Evolutionary conservation across 37 sponge, comb jelly and placozoan species (phyloP), one percentile per base, ranked within the genome.

Genomic region (Hexactinellida sp.): DNA sequence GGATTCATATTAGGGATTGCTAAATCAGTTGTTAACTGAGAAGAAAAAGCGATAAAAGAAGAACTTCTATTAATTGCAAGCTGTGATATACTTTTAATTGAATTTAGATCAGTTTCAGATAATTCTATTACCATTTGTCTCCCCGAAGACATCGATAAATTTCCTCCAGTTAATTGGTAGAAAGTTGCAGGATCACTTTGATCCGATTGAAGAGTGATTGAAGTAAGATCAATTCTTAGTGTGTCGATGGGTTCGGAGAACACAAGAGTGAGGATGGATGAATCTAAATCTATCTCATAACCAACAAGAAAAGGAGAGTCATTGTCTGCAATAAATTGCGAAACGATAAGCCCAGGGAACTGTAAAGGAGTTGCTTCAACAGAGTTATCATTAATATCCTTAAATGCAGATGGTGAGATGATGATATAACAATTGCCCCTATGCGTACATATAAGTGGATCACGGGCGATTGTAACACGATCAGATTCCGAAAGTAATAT

Each of bases 201-300:
- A 25, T 0, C 39, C 1, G 82, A 84, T 38, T 87, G 89, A 19
- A 94, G 38, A 82, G 88, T 47, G 52, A 94, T 84, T 38, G 88
- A 92, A 38, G 86, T 38, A 35, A 86, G 85, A 13, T 90, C 38
- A 37, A 94, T 83, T 0, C 82, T 54, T 24, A 86, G 83, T 36
- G 85, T 82, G 30, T 88, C 89, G 13, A 95, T 89, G 0, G 96
- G 89, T 85, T 95, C 93, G 39, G 90, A 90, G 91, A 95, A 93
- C 28, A 91, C 88, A 0, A 95, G 85, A 19, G 54, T 54, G 0
- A 91, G 84, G 10, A 38, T 54, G 37, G 83, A 82, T 0, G 23
- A 37, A n/a, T 93, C 84, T 82, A 95, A 52, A 37, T 93, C 88
- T 0, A 95, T 55, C 37, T 89, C 84, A 88, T 92, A 95, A 84